Evolutionary conservation across 2,113 vertebrate genomes (phyloP).

Genomic region (Tretioscincus oriximinensis): DNA sequence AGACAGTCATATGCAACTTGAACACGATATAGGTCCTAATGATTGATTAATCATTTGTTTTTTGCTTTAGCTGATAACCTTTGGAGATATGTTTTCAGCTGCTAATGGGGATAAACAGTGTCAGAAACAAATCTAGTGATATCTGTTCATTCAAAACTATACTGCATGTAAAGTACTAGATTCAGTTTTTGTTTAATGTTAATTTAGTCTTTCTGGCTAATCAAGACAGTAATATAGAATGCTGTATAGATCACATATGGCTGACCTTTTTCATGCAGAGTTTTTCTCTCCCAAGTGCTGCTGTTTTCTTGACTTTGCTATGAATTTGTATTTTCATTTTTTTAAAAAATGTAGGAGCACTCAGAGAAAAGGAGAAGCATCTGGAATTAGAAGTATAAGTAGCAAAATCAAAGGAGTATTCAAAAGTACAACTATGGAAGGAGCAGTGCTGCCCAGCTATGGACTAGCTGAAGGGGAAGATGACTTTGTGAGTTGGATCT

Average conservation of each 20-base stretch:
- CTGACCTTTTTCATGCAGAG: constrained; percentile 11
- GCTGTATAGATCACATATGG: neutral
- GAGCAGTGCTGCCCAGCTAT: constrained; percentile 84
- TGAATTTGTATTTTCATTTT: constrained; percentile 39
- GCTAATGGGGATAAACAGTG: too few relatives aligned
- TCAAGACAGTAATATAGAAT: neutral
- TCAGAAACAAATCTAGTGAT: neutral
- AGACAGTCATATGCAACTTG: too few relatives aligned
- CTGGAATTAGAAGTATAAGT: constrained; percentile 90
- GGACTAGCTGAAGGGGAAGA: constrained; percentile 80
- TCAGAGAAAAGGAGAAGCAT: constrained; percentile 88
- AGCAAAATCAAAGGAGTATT: constrained; percentile 97
- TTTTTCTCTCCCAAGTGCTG: neutral
- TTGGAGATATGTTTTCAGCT: neutral
- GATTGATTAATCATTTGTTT: too few relatives aligned
- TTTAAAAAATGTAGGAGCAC: constrained; percentile 74
- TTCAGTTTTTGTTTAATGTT: neutral
- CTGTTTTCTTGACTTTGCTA: neutral
- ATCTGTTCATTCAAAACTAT: neutral
- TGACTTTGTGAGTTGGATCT: constrained; percentile 77
- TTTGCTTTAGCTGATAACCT: neutral
- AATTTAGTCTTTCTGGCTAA: neutral
- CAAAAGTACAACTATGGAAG: constrained; percentile 91
- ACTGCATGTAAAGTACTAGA: neutral
- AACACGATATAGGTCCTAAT: too few relatives aligned